A percentile compares a stretch with the other conserved stretches of the same genome.
These are phyloP conservation scores for Oryzaephilus surinamensis DNA, from an alignment of 1,140 invertebrate genomes.

Conservation along the genomic window DNA sequence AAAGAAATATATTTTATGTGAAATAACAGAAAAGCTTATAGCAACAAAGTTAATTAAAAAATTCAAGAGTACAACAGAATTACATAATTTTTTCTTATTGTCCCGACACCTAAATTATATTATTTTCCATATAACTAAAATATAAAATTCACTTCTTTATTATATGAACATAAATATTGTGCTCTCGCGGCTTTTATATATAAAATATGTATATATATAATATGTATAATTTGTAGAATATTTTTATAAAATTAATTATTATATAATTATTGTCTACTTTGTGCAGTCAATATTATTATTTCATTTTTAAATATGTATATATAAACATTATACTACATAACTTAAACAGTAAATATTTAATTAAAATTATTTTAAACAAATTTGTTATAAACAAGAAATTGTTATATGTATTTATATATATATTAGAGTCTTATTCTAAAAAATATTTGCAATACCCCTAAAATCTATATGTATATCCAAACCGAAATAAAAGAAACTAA, in stretches of 20 bases:
- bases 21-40: conserved; percentile 23
- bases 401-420: conserved; percentile 6
- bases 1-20: too few relatives aligned
- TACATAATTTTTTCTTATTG: conserved; percentile 20
- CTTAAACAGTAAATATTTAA: background rate
- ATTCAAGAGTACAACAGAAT: conserved; percentile 5
- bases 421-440: conserved; percentile 11
- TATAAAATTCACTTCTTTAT: background rate
- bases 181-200: conserved; percentile 22
- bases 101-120: conserved; percentile 33
- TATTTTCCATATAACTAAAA: background rate
- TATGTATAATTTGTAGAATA: conserved; percentile 12
- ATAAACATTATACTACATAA: conserved; percentile 21
- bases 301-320: conserved; percentile 15
- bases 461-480: conserved; percentile 24
- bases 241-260: background rate
- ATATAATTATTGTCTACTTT: conserved; percentile 28
- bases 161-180: conserved; percentile 14
- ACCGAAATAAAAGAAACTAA: conserved; percentile 20
- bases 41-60: conserved; percentile 22
- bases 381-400: conserved; percentile 24
- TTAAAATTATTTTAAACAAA: conserved; percentile 7
- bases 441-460: conserved; percentile 30
- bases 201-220: conserved; percentile 17
- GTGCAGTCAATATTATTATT: conserved; percentile 26